These are phyloP conservation scores for Agrotis clavis DNA, from an alignment of 2,888 invertebrate species.

Conservation along the genomic window DNA sequence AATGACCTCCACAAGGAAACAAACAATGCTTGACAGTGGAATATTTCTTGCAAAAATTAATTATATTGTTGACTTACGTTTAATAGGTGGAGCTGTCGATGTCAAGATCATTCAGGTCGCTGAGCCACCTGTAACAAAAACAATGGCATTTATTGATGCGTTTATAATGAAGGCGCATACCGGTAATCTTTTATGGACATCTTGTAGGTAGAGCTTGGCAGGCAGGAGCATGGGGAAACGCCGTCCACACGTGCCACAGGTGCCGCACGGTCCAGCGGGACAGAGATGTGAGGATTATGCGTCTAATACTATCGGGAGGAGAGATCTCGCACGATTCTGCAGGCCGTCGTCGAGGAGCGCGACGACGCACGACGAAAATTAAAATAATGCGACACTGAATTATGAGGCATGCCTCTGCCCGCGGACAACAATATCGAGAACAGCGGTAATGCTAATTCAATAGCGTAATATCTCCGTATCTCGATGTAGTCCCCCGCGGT, in stretches of 20 bases:
- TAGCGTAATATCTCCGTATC: constrained; percentile 88
- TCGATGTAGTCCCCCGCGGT: constrained; percentile 81
- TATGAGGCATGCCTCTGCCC: constrained; percentile 77
- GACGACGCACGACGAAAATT: constrained; percentile 80
- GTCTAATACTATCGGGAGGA: constrained; percentile 79
- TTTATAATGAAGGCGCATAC: constrained; percentile 69
- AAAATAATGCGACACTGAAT: constrained; percentile 83
- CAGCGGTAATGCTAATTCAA: constrained; percentile 90
- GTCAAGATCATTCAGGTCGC: constrained; percentile 86
- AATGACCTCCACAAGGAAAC: constrained; percentile 71
- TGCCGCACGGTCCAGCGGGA: constrained; percentile 69
- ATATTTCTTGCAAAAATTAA: constrained; percentile 66
- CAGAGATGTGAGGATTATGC: constrained; percentile 81
- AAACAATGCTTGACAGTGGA: constrained; percentile 68
- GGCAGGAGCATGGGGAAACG: constrained; percentile 70
- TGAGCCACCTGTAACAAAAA: constrained; percentile 84
- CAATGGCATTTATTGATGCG: constrained; percentile 71
- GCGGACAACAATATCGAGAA: constrained; percentile 81
- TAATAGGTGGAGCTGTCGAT: constrained; percentile 84
- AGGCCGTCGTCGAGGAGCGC: constrained; percentile 68
- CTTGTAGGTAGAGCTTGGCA: constrained; percentile 21
- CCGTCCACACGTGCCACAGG: constrained; percentile 74
- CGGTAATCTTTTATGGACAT: constrained; percentile 36
- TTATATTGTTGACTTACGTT: constrained; percentile 81
- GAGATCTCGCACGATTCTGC: constrained; percentile 85